Evolutionary conservation across 2,797 vertebrate species (phyloP), one percentile per base, ranked within the genome.

Genomic region (Notoglanidium macrostoma): DNA sequence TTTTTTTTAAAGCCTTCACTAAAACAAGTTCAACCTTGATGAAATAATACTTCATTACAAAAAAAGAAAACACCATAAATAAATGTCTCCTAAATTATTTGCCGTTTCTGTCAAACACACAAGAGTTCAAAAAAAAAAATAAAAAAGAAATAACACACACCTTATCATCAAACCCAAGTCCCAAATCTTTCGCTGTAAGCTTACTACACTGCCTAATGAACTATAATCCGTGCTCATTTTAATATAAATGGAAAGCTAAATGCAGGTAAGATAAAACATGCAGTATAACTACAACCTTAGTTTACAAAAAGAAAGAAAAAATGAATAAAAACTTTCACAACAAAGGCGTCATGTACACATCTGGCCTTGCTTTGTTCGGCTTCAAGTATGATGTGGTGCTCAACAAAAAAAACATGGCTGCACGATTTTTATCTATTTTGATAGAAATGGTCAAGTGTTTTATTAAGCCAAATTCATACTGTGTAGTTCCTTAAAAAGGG

Each of bases 11-110:
- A 88, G 77, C 86, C 88, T 87, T 90, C 85, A 87, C 55, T 72
- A 78, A 85, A 91, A 83, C n/a, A 35, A 59, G 29, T 90, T 87
- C 90, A 89, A 90, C n/a, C 88, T 83, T 85, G 29, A 86, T 76
- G 35, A 91, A 92, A 89, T 93, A 95, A 95, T 95, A 94, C 94
- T 94, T 94, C 57, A 89, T 86, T 74, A 89, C 83, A 83, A 76
- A 92, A 65, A 61, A 21, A 40, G 2, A 57, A 92, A 63, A 77
- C 44, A 84, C 88, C 87, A 91, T 90, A 85, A 94, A 93, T 91
- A 93, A 89, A 92, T n/a, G 29, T 83, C 46, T 78, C 51, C 54
- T 54, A 54, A 68, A 68, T 32, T 68, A 83, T 54, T 14, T 83
- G 63, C 8, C 19, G 68, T 68, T 83, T 54, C 40, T 54, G 40